A percentile compares a stretch with the other conserved stretches of the same genome.
Conservation (phyloP, 30 jellyfish, hydroid and myxozoan species). For the Nemopilema nomurai region DNA sequence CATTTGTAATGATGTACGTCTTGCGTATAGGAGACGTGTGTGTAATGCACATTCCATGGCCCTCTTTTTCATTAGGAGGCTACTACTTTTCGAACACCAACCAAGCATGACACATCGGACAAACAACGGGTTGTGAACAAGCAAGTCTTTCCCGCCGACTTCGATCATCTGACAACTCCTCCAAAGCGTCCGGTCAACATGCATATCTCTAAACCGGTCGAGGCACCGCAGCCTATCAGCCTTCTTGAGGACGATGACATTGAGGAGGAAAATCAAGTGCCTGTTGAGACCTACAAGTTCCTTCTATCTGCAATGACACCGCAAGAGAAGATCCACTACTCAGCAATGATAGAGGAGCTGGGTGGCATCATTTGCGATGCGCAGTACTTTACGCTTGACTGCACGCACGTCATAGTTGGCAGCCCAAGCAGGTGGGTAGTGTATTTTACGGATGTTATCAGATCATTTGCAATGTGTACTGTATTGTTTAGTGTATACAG, state of each 20-base stretch:
- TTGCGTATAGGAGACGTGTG: too few species aligned
- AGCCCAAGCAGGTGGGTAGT: constrained; percentile 88
- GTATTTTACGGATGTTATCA: too few species aligned
- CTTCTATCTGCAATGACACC: constrained; percentile 87
- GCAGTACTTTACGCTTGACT: constrained; percentile 69
- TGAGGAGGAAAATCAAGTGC: background rate
- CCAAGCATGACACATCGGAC: background rate
- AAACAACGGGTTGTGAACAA: background rate
- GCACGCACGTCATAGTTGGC: constrained; percentile 94
- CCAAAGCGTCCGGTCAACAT: constrained; percentile 61
- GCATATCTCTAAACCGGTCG: constrained; percentile 66
- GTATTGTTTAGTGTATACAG: too few species aligned
- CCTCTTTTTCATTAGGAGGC: background rate
- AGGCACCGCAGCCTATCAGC: constrained; percentile 67
- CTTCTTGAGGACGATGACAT: constrained; percentile 59
- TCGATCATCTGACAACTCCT: constrained; percentile 39
- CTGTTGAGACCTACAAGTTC: constrained; percentile 26
- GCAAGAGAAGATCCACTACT: constrained; percentile 89
- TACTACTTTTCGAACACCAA: background rate
- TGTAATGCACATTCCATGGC: too few species aligned
- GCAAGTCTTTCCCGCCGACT: background rate
- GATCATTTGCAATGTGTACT: too few species aligned
- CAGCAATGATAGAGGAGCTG: constrained; percentile 84
- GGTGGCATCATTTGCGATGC: constrained; percentile 92
- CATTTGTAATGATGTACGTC: too few species aligned